These are phyloP conservation scores for Troglohyphantes excavatus DNA, from an alignment of 2,888 invertebrate species.

Conservation along the genomic window DNA sequence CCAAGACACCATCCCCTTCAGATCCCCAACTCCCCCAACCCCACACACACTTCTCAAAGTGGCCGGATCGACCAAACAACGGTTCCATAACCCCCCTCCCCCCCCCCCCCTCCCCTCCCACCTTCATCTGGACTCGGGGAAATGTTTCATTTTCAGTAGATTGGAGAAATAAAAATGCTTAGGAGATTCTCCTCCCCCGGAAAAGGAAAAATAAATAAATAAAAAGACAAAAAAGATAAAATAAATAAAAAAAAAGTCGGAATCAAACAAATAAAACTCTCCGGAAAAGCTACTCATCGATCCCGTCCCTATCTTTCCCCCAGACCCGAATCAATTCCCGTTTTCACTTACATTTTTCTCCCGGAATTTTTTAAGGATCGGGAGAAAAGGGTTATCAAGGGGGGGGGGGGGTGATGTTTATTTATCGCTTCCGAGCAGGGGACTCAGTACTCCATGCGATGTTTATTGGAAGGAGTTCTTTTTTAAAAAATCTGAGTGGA, in stretches of 20 bases:
- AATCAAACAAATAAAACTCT: constrained; percentile 57
- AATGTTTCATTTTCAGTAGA: constrained; percentile 42
- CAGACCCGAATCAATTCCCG: constrained; percentile 56
- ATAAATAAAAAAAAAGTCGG: constrained; percentile 16
- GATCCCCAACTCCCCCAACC: not conserved
- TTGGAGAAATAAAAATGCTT: constrained; percentile 42
- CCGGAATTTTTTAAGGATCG: constrained; percentile 26
- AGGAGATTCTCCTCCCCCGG: constrained; percentile 15
- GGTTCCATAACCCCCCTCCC: not conserved
- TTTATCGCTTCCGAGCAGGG: constrained; percentile 55
- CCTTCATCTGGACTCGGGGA: not conserved
- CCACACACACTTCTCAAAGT: not conserved
- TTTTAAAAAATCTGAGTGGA: constrained; percentile 1
- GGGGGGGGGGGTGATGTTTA: constrained; percentile 32
- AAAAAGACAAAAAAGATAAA: no score
- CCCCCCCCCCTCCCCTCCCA: not conserved
- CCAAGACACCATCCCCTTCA: not conserved
- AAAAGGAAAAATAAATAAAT: not conserved
- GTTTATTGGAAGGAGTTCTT: constrained; percentile 62
- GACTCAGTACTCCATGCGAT: constrained; percentile 62
- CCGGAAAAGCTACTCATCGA: constrained; percentile 55
- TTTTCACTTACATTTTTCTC: constrained; percentile 54
- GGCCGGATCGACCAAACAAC: constrained; percentile 32
- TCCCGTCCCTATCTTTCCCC: constrained; percentile 15
- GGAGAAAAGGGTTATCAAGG: constrained; percentile 47